Conservation (phyloP, 2,797 vertebrate genomes). For the Antrozous pallidus region DNA sequence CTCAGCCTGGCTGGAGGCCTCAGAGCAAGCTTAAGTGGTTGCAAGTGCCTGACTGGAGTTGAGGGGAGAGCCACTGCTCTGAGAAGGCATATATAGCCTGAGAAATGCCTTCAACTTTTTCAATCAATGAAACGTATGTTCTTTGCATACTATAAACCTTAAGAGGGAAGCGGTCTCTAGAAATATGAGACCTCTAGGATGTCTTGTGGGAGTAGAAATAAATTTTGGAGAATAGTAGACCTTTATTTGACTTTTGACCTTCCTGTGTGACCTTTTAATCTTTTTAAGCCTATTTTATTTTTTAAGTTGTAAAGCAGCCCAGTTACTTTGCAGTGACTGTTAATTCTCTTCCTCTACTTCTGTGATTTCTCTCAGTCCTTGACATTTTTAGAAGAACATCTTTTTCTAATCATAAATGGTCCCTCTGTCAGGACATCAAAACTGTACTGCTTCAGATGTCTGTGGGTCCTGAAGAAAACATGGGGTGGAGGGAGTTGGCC, state of each 20-base stretch:
- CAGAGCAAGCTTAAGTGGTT: background rate
- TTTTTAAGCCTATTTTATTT: background rate
- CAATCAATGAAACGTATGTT: background rate
- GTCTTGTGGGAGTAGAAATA: background rate
- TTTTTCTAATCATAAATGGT: slow-evolving; percentile 23
- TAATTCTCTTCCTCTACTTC: background rate
- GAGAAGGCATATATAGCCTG: background rate
- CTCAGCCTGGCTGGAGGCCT: background rate
- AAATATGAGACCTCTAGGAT: background rate
- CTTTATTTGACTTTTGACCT: slow-evolving; percentile 26
- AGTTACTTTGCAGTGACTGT: background rate
- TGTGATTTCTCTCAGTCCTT: background rate
- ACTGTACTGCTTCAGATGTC: background rate
- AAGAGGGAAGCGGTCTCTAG: background rate
- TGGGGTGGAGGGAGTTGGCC: background rate
- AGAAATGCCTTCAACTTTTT: background rate
- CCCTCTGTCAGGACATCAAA: background rate
- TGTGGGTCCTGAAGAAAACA: background rate
- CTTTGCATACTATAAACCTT: background rate
- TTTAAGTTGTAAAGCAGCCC: background rate
- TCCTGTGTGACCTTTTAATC: background rate
- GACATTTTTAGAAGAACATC: slow-evolving; percentile 23
- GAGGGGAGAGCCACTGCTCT: background rate
- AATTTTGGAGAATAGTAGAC: background rate
- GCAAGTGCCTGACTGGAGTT: background rate